Base-by-base conservation (phyloP, 1,140 invertebrate species). In the Littorina saxatilis region DNA sequence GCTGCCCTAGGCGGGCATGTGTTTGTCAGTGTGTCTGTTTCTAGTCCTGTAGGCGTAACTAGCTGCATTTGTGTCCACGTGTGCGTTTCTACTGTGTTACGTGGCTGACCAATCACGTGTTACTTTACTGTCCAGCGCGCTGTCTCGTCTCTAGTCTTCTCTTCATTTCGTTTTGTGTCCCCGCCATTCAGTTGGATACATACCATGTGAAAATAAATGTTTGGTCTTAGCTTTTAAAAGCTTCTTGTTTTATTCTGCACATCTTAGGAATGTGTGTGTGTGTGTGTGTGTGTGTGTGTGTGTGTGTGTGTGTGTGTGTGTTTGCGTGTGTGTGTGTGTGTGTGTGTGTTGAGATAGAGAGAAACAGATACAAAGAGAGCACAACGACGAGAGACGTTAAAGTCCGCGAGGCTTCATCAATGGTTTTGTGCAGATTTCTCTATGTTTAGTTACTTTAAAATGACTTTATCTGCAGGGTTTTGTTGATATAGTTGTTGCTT, bases 161-260 rank as follows among this genome's bases (percentile, higher is more conserved):
- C 39, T 73, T 0, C 0, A 27, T 27, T 39, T 27, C 27, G 27
- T 47, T 27, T 52, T 29, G 1, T 58, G 74, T 76, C 74, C 7
- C 58, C 27, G 66, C 23, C 13, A 27, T 66, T 66, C 61, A 66
- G 32, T 68, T 68, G 35, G 32, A 68, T 68, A 73, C 76, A 78
- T 43, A 78, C 76, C 55, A 78, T 61, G 76, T 61, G 55, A 78
- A 75, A 78, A 78, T 78, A 78, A 78, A 78, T 78, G 76, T 61
- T 78, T n/a, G 20, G 76, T 78, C 76, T 43, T 78, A 78, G 76
- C 76, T 61, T 78, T 78, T 78, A 20, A 50, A 32, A 43, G 43
- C 35, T 63, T 78, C 9, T 9, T 61, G 15, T 35, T 58, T 3
- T 58, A 20, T 32, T 15, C 43, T 7, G 11, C 5, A 23, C 39